Evolutionary conservation across 35 echinoderm and acorn worm species (phyloP), one percentile per base, ranked within the genome.

Genomic region (Heliocidaris tuberculata): DNA sequence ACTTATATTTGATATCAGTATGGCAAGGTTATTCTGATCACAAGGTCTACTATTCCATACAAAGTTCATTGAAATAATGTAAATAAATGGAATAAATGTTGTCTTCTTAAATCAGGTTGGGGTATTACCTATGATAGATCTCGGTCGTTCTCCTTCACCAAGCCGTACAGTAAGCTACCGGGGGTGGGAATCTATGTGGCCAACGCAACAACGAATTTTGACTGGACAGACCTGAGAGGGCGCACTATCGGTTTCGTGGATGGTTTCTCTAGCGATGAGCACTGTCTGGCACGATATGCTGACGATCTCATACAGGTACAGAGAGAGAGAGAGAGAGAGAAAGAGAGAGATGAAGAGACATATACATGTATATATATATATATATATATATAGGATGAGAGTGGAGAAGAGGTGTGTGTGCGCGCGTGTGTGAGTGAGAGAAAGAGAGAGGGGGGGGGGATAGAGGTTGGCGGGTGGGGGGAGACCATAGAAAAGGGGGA

Each of bases 191-290:
- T 93, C 48, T 93, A 93, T 59, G 91, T 93, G 15, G 48, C 91
- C 6, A 93, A 93, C 32, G 11, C 91, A 30, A 93, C 91, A 32
- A 93, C 91, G 21, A 93, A 93, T 31, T 93, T 93, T 59, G 91
- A 93, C 27, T 93, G 91, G 91, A 49, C 48, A 24, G 30, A 93
- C 50, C 47, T 93, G 31, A 32, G 50, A 12, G 91, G 50, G 31
- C n/a, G 47, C 47, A 49, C 48, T 30, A 59, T 93, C 47, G 91
- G 91, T 12, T 93, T 93, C n/a, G 32, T 93, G n/a, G 21, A 49
- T 29, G 91, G 47, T 7, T 93, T 93, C 50, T 93, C 91, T 47
- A 93, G 91, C 50, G 91, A 93, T 59, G 91, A 30, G 29, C 91
- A 59, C 48, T 93, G 91, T 42, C 50, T 93, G 31, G 91, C 91